Conservation (phyloP, 1,140 invertebrate species). For the Drosophila truncata region DNA sequence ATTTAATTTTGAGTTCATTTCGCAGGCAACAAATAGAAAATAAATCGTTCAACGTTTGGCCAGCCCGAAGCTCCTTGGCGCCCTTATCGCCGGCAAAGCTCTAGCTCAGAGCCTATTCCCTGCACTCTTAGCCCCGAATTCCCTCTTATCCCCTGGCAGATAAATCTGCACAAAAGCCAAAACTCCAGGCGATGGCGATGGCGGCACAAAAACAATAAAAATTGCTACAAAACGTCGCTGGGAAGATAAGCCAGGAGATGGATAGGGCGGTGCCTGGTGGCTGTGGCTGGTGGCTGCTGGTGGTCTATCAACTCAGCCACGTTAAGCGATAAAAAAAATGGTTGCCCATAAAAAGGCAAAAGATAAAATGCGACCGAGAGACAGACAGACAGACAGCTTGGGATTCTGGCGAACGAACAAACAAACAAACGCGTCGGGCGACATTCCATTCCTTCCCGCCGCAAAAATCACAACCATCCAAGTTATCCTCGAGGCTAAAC, state of each 20-base stretch:
- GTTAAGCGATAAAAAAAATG: conserved; percentile 75
- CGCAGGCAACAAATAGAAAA: conserved; percentile 64
- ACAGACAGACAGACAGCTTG: conserved; percentile 19
- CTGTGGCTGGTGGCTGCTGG: conserved; percentile 10
- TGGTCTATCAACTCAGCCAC: conserved; percentile 50
- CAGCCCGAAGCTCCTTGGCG: conserved; percentile 33
- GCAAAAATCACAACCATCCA: conserved; percentile 33
- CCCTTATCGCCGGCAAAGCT: conserved; percentile 43
- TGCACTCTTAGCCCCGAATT: conserved; percentile 11
- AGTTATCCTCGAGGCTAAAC: conserved; percentile 48
- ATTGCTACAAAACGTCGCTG: conserved; percentile 75
- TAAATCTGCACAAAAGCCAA: conserved; percentile 62
- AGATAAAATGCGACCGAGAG: conserved; percentile 75
- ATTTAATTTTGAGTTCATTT: conserved; percentile 80
- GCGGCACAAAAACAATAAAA: conserved; percentile 77
- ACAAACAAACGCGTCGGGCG: conserved; percentile 27
- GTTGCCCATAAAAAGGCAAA: conserved; percentile 73
- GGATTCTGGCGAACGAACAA: conserved; percentile 19
- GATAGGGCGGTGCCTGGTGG: conserved; percentile 20
- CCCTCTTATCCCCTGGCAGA: conserved; percentile 22
- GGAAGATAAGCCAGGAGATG: conserved; percentile 64
- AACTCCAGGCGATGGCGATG: conserved; percentile 37
- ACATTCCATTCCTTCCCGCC: conserved; percentile 30
- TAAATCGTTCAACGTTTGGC: conserved; percentile 62
- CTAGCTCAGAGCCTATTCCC: conserved; percentile 32